A percentile compares a stretch with the other conserved stretches of the same genome.
These are phyloP conservation scores for Panthera uncia DNA, from an alignment of 2,113 vertebrate genomes.

Conservation along the genomic window DNA sequence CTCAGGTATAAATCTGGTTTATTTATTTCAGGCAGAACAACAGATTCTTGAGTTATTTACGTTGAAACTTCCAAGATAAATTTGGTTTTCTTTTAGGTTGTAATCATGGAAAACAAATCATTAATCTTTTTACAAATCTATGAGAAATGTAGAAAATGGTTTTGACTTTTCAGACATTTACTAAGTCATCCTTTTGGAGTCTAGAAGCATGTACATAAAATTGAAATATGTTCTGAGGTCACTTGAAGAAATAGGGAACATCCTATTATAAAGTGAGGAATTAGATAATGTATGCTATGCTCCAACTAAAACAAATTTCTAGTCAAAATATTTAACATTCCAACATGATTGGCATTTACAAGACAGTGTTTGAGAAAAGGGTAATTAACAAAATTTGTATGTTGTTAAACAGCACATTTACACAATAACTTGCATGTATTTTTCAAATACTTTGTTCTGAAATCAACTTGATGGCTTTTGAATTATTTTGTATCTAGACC, in stretches of 20 bases:
- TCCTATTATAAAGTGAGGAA: background rate
- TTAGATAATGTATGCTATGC: background rate
- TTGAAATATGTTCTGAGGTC: background rate
- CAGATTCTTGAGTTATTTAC: background rate
- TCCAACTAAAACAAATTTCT: constrained; percentile 24
- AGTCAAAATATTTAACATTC: constrained; percentile 34
- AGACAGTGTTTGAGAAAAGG: constrained; percentile 1
- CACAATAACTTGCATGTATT: background rate
- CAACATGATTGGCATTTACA: background rate
- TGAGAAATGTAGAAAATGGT: background rate
- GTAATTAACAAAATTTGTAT: constrained; percentile 5
- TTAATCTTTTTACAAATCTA: background rate
- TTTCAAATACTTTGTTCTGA: background rate
- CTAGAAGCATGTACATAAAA: background rate
- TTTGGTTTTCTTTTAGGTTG: constrained; percentile 1
- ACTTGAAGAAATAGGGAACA: background rate
- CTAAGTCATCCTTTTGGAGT: background rate
- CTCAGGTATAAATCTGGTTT: background rate
- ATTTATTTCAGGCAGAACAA: constrained; percentile 23
- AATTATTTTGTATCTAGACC: constrained; percentile 30
- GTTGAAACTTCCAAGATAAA: constrained; percentile 25
- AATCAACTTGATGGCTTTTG: constrained; percentile 4
- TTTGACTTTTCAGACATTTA: constrained; percentile 10
- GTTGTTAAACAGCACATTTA: background rate
- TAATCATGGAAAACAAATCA: background rate